Evolutionary conservation across 2,797 vertebrate species (phyloP).

Genomic region (Serranus cabrilla): DNA sequence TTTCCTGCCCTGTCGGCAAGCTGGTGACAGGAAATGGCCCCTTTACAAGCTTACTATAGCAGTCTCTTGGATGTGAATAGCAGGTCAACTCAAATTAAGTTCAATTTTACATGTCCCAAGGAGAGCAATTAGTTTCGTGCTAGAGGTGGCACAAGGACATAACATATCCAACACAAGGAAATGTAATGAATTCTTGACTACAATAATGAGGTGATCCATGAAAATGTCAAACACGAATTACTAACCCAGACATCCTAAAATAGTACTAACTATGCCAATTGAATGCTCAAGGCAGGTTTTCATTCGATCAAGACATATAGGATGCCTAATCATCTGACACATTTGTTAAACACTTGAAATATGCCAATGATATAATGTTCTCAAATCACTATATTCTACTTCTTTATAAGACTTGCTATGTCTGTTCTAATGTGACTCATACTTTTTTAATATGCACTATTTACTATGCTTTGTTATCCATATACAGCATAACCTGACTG

Average conservation of each 20-base stretch:
- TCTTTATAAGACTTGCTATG: background rate
- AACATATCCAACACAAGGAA: slow-evolving; percentile 55
- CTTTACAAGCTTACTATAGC: slow-evolving; percentile 63
- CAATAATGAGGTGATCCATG: slow-evolving; percentile 73
- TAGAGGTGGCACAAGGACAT: slow-evolving; percentile 73
- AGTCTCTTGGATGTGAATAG: slow-evolving; percentile 65
- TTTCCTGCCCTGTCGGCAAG: slow-evolving; percentile 55
- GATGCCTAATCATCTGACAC: slow-evolving; percentile 8
- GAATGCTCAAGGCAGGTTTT: slow-evolving; percentile 39
- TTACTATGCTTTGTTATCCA: background rate
- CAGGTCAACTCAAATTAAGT: slow-evolving; percentile 77
- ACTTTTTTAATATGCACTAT: background rate
- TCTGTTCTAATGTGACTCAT: background rate
- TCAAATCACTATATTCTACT: slow-evolving; percentile 7
- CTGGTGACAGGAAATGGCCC: slow-evolving; percentile 56
- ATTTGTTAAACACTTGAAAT: slow-evolving; percentile 9
- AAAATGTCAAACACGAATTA: slow-evolving; percentile 71
- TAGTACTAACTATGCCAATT: slow-evolving; percentile 29
- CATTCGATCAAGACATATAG: slow-evolving; percentile 23
- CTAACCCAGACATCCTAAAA: slow-evolving; percentile 40
- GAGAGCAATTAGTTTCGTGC: slow-evolving; percentile 81
- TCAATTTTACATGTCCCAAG: slow-evolving; percentile 81
- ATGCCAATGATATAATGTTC: background rate
- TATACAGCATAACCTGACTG: background rate
- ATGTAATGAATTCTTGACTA: slow-evolving; percentile 70